A percentile compares a stretch with the other conserved stretches of the same genome.
These are phyloP conservation scores for Oxycera nigricornis DNA, from an alignment of 2,888 invertebrate species.

Conservation along the genomic window DNA sequence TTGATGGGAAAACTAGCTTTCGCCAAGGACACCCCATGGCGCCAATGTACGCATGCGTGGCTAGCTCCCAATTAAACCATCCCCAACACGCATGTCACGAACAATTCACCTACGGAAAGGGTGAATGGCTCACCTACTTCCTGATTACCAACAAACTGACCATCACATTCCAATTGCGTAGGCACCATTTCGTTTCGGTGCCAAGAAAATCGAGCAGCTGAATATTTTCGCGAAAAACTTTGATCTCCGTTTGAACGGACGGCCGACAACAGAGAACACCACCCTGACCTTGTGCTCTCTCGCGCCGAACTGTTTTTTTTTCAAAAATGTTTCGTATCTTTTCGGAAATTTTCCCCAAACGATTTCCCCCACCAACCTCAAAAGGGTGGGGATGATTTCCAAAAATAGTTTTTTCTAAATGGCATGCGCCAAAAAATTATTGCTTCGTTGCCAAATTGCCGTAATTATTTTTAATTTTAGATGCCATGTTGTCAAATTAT, in stretches of 20 bases:
- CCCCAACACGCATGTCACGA: conserved; percentile 10
- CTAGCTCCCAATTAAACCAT: background rate
- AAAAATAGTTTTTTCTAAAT: background rate
- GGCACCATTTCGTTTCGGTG: background rate
- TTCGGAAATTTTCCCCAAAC: background rate
- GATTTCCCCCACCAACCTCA: background rate
- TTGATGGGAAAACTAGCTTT: no score
- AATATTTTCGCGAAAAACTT: conserved; percentile 8
- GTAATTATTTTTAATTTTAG: background rate
- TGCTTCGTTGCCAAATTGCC: conserved; percentile 22
- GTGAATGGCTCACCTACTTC: conserved; percentile 35
- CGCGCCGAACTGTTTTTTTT: background rate
- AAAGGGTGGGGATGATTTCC: background rate
- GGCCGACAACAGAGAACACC: conserved; percentile 31
- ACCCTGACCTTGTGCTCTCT: conserved; percentile 33
- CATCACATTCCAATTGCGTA: conserved; percentile 2
- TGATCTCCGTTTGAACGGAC: background rate
- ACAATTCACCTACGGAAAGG: no score
- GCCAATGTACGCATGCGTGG: background rate
- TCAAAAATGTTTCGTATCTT: background rate
- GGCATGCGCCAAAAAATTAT: conserved; percentile 21
- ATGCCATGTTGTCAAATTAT: conserved; percentile 19
- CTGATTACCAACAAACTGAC: conserved; percentile 4
- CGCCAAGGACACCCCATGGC: no score
- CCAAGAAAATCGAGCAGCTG: conserved; percentile 25